Evolutionary conservation across 2,888 invertebrate species (phyloP).

Genomic region (Polydrusus tereticollis): DNA sequence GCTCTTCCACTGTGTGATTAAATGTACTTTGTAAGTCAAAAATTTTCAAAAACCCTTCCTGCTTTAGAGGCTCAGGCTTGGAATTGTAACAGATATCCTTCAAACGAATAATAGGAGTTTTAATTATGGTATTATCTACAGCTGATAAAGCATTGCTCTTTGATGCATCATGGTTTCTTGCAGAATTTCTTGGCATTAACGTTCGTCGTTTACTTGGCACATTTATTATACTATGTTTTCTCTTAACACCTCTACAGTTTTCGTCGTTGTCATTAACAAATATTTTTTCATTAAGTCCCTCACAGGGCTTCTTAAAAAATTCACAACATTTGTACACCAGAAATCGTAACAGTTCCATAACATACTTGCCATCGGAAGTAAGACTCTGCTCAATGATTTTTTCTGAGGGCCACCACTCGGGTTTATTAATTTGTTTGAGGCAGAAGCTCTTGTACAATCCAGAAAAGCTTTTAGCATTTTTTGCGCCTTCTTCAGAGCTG

Average conservation of each 20-base stretch:
- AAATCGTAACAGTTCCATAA: constrained; percentile 34
- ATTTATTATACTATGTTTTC: constrained; percentile 3
- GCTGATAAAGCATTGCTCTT: background rate
- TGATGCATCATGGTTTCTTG: background rate
- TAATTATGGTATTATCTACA: background rate
- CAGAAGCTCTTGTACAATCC: constrained; percentile 32
- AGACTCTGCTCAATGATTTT: constrained; percentile 26
- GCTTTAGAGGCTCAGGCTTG: constrained; percentile 14
- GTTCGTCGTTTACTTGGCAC: constrained; percentile 21
- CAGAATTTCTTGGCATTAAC: constrained; percentile 31
- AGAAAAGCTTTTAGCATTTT: constrained; percentile 25
- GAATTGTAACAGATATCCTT: constrained; percentile 17
- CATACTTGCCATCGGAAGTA: constrained; percentile 31
- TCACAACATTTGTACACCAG: constrained; percentile 43
- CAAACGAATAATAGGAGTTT: constrained; percentile 9
- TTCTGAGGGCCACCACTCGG: constrained; percentile 45
- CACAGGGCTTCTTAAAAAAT: constrained; percentile 40
- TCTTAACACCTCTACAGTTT: constrained; percentile 10
- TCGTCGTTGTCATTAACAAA: constrained; percentile 23
- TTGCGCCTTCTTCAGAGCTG: constrained; percentile 21
- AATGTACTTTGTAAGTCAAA: constrained; percentile 27
- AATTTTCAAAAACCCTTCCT: constrained; percentile 32
- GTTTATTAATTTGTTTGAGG: constrained; percentile 37
- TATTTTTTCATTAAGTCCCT: constrained; percentile 19
- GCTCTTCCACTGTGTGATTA: background rate